Percentiles rank a stretch among this genome's conserved stretches.
These are phyloP conservation scores for Cecidostiba fungosa DNA, from an alignment of 2,888 invertebrate species.

Conservation along the genomic window DNA sequence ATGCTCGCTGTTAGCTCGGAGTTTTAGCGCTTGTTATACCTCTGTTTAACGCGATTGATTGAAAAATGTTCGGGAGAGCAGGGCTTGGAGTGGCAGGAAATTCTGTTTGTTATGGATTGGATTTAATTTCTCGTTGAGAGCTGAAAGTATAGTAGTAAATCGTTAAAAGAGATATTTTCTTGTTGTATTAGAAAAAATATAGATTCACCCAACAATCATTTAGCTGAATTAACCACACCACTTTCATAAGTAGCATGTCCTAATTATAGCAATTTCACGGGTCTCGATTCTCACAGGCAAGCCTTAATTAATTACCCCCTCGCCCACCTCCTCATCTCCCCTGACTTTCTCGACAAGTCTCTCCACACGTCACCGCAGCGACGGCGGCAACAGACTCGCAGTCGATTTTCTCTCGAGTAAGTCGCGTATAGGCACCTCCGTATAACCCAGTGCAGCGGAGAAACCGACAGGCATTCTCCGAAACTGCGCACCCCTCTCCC, in stretches of 20 bases:
- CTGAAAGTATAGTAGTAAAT: no score
- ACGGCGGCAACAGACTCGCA: not conserved
- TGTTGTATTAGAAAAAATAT: no score
- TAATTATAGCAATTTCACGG: not conserved
- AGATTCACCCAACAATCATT: no score
- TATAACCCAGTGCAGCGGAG: not conserved
- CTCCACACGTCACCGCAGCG: not conserved
- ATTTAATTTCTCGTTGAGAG: no score
- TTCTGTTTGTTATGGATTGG: no score
- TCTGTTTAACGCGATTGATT: not conserved
- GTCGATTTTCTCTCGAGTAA: not conserved
- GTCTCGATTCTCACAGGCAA: not conserved
- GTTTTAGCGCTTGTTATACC: not conserved
- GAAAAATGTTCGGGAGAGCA: not conserved
- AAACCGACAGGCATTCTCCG: not conserved
- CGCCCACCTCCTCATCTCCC: not conserved
- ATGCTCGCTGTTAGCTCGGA: not conserved
- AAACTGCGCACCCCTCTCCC: not conserved
- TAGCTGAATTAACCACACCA: no score
- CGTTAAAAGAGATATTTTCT: no score
- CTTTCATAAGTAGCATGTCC: not conserved
- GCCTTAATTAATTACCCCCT: not conserved
- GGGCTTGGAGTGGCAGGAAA: no score
- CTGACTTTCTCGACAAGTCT: constrained; percentile 3
- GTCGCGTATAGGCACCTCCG: not conserved